Evolutionary conservation across 2,888 invertebrate species (phyloP), one percentile per base, ranked within the genome.

Genomic region (Thumatha senex): DNA sequence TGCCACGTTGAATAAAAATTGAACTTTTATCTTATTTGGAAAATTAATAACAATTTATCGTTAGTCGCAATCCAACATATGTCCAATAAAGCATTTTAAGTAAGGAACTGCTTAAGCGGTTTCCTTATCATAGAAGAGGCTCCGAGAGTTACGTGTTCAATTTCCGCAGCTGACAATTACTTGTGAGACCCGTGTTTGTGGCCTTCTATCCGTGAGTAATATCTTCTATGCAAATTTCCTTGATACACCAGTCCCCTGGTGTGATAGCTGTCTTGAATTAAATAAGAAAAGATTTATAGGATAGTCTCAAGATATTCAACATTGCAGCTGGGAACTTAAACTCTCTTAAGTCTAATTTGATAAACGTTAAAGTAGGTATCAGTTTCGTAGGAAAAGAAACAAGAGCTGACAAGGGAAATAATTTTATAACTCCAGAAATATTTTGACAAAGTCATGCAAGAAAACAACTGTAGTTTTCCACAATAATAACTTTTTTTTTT

Each of bases 201-300:
- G 36, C 36, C 36, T 36, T 36, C 36, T 15, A 15, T 36, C 36
- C 36, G 36, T 36, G 36, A 36, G 36, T 36, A 36, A 36, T 36
- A 14, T 36, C 36, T 14, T 14, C 14, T 36, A 36, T 36, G 36
- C 36, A 36, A 36, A 36, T 36, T 14, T 36, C 15, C 36, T 36
- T 36, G 36, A 36, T 36, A 36, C 14, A 15, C 9, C 1, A 14
- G 36, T 35, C 36, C 36, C 36, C 36, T 36, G 36, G 36, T 36
- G 36, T 14, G 36, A 10, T 5, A 36, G 36, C 36, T 36, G 14
- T 36, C 36, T 36, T 36, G 36, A 36, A 36, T 36, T 36, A 36
- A 36, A 36, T 36, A 36, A 36, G 36, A 36, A 36, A 36, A 36
- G 36, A 36, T 36, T 36, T 36, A 36, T 36, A 13, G 36, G 36